Evolutionary conservation across 2,888 invertebrate species (phyloP).

Genomic region (Tenthredo amoena): DNA sequence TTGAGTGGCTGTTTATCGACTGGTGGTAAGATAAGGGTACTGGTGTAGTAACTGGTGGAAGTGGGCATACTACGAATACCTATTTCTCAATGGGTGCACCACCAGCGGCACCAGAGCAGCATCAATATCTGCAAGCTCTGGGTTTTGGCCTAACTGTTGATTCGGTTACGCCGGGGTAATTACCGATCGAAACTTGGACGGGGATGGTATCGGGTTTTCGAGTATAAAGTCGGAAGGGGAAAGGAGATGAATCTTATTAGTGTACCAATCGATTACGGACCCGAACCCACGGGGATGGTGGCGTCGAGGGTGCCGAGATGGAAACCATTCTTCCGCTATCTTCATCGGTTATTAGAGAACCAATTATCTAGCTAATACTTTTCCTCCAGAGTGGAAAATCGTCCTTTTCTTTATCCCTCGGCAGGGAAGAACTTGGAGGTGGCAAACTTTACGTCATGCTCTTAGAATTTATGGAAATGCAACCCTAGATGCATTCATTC

Average conservation of each 20-base stretch:
- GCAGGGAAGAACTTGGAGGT: too few relatives aligned
- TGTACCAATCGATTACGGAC: slow-evolving; percentile 60
- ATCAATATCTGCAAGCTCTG: slow-evolving; percentile 9
- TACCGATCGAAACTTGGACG: slow-evolving; percentile 56
- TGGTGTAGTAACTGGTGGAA: not conserved
- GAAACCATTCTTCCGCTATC: slow-evolving; percentile 51
- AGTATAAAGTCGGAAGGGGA: not conserved
- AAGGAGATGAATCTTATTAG: slow-evolving; percentile 62
- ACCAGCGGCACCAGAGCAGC: not conserved
- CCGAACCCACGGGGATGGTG: slow-evolving; percentile 24
- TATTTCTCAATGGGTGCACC: not conserved
- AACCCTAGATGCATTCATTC: not conserved
- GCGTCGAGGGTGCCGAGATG: slow-evolving; percentile 46
- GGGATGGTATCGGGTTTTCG: not conserved
- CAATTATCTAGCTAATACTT: slow-evolving; percentile 49
- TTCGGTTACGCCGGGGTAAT: slow-evolving; percentile 63
- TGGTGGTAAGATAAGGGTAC: slow-evolving; percentile 43
- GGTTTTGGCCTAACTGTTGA: slow-evolving; percentile 59
- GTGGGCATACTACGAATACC: not conserved
- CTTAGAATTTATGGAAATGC: not conserved
- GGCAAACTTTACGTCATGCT: not conserved
- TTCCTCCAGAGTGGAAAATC: slow-evolving; percentile 37
- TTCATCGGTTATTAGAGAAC: slow-evolving; percentile 51
- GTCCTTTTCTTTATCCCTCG: slow-evolving; percentile 6
- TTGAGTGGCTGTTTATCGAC: slow-evolving; percentile 51